Evolutionary conservation across 2,888 invertebrate species (phyloP).

Genomic region (Patella ulyssiponensis): DNA sequence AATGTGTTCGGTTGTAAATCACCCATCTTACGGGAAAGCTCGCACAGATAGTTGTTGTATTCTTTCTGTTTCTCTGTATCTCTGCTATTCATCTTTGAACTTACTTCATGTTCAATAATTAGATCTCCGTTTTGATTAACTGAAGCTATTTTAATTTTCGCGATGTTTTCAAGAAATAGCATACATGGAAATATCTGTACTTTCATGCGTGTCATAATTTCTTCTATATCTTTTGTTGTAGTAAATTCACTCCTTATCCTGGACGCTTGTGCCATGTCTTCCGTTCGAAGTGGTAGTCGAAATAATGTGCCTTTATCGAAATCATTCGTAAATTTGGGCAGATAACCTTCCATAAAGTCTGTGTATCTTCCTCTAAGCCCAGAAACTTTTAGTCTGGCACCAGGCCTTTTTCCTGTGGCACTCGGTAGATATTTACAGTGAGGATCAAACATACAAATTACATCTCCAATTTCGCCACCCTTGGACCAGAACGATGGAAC

Average conservation of each 20-base stretch:
- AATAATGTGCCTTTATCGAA: constrained; percentile 47
- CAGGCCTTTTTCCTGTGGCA: constrained; percentile 35
- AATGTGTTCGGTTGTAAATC: not conserved
- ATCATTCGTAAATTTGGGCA: not conserved
- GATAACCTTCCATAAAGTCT: constrained; percentile 25
- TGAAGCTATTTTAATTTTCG: constrained; percentile 44
- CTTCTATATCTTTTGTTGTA: constrained; percentile 4
- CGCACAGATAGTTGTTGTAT: constrained; percentile 22
- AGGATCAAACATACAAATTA: constrained; percentile 65
- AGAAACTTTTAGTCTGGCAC: constrained; percentile 27
- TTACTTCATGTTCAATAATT: constrained; percentile 32
- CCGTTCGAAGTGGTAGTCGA: constrained; percentile 51
- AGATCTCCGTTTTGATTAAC: constrained; percentile 33
- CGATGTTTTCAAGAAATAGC: constrained; percentile 62
- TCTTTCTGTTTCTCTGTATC: constrained; percentile 14
- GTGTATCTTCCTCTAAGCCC: constrained; percentile 1
- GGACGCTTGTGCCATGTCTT: constrained; percentile 48
- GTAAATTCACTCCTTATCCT: constrained; percentile 34
- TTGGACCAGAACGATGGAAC: constrained; percentile 54
- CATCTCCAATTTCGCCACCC: constrained; percentile 48
- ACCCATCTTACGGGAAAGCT: constrained; percentile 11
- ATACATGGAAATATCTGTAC: constrained; percentile 44
- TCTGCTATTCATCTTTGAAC: constrained; percentile 20
- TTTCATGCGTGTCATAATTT: constrained; percentile 14
- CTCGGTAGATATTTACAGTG: constrained; percentile 56